Conservation (phyloP, 2,113 vertebrate species). For the Anguilla rostrata region DNA sequence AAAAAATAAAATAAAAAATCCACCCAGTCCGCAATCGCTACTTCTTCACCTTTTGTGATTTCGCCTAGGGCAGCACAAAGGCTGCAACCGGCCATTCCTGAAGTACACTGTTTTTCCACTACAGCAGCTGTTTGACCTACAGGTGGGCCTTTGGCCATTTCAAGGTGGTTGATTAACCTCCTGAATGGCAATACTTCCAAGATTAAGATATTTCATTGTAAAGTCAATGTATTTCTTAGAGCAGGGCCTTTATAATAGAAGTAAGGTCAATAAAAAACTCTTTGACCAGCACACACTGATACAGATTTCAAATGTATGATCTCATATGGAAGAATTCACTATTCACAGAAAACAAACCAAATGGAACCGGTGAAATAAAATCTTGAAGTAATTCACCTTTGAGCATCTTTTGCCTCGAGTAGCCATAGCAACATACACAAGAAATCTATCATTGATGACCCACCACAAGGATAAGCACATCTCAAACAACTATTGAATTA, state of each 20-base stretch:
- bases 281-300: not conserved
- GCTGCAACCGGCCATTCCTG: not conserved
- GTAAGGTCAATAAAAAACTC: not conserved
- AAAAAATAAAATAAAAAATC: too few relatives aligned
- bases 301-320: conserved; percentile 10
- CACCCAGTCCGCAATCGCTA: too few relatives aligned
- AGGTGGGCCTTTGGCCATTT: not conserved
- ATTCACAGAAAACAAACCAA: not conserved
- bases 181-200: conserved; percentile 6
- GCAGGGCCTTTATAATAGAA: not conserved
- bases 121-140: not conserved
- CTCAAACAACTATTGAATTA: not conserved
- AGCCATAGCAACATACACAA: not conserved
- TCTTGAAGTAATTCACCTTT: conserved; percentile 9
- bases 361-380: not conserved
- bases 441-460: not conserved
- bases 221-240: not conserved
- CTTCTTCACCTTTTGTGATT: too few relatives aligned
- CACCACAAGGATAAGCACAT: not conserved
- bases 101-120: not conserved
- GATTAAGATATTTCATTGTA: conserved; percentile 6
- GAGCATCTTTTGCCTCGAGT: not conserved
- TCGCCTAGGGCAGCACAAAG: too few relatives aligned
- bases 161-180: not conserved
- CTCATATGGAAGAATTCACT: not conserved